Percentiles rank a stretch among this genome's conserved stretches.
Conservation (phyloP, 2,797 vertebrate species). For the Orestias chungarensis region DNA sequence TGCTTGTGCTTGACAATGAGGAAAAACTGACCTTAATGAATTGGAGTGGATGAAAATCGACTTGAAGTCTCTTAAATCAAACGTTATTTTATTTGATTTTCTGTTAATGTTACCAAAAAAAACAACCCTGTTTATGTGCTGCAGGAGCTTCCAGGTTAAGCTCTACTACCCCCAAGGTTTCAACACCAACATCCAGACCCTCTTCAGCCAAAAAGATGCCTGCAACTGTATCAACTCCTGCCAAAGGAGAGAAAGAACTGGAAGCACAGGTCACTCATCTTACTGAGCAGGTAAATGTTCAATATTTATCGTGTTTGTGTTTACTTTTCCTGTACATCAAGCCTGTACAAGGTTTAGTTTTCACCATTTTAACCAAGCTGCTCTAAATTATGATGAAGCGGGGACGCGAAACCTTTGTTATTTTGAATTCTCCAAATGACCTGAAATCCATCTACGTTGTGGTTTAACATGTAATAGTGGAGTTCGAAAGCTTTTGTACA, state of each 20-base stretch:
- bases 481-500: not conserved
- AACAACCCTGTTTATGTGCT: constrained; percentile 17
- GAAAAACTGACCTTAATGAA: no score
- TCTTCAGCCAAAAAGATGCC: constrained; percentile 97
- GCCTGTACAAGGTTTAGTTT: not conserved
- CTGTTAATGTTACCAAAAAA: not conserved
- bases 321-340: not conserved
- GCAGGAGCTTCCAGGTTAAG: constrained; percentile 91
- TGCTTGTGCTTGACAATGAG: not conserved
- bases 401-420: not conserved
- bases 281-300: constrained; percentile 88
- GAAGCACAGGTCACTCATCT: constrained; percentile 97
- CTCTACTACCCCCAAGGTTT: constrained; percentile 88
- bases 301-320: not conserved
- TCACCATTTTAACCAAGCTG: not conserved
- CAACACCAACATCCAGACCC: constrained; percentile 95
- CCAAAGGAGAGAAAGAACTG: constrained; percentile 97
- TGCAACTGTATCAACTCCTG: constrained; percentile 75
- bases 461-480: not conserved
- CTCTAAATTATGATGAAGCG: not conserved
- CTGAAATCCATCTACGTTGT: not conserved
- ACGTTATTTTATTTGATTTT: not conserved
- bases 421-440: not conserved
- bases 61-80: not conserved
- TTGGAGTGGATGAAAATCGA: not conserved